Evolutionary conservation across 2,888 invertebrate genomes (phyloP).

Genomic region (Steromphala cineraria): DNA sequence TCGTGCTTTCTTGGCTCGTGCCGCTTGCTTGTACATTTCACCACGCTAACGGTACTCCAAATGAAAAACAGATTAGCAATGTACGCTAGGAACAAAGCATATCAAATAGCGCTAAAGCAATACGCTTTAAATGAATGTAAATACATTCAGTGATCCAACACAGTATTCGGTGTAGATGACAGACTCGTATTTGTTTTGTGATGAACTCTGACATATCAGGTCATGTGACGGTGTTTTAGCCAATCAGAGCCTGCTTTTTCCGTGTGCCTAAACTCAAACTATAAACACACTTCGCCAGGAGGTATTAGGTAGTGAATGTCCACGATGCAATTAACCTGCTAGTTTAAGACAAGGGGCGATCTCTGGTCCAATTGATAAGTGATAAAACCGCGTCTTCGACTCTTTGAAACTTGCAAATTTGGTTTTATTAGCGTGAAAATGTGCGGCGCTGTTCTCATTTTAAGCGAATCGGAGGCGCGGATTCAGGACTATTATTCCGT

Average conservation of each 20-base stretch:
- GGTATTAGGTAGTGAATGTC: background rate
- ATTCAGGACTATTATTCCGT: background rate
- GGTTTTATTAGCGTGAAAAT: background rate
- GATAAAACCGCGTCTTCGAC: background rate
- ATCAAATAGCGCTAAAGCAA: constrained; percentile 2
- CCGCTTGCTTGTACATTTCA: background rate
- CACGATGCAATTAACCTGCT: background rate
- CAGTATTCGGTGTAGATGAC: constrained; percentile 7
- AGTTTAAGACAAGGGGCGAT: constrained; percentile 7
- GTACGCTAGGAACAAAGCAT: background rate
- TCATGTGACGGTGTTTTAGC: constrained; percentile 14
- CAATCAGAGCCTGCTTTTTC: constrained; percentile 1
- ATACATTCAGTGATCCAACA: constrained; percentile 16
- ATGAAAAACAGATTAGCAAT: constrained; percentile 12
- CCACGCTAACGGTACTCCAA: background rate
- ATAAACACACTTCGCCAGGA: background rate
- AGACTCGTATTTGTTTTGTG: constrained; percentile 14
- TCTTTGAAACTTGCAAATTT: constrained; percentile 10
- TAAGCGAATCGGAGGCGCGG: background rate
- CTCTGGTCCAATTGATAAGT: background rate
- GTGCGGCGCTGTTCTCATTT: too few relatives aligned
- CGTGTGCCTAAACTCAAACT: background rate
- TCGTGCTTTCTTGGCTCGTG: constrained; percentile 11
- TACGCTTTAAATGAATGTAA: constrained; percentile 17
- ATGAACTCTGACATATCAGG: constrained; percentile 15